Conservation (phyloP, 2,113 vertebrate species). For the Pitta sordida region DNA sequence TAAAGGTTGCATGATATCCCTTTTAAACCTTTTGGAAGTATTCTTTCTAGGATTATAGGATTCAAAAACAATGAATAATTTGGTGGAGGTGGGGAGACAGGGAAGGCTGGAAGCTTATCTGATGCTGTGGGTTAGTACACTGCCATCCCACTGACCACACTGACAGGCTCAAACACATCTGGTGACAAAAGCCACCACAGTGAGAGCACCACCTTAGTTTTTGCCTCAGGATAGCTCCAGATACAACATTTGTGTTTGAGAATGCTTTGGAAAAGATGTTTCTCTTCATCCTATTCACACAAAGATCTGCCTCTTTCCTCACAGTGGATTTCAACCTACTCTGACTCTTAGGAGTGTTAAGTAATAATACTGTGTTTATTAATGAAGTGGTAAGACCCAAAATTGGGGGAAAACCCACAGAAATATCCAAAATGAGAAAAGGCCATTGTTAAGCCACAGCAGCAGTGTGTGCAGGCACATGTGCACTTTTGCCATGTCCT, state of each 20-base stretch:
- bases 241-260: too few species aligned
- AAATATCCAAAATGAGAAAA: background rate
- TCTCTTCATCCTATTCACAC: background rate
- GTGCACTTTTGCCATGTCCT: background rate
- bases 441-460: background rate
- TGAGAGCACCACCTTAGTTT: background rate
- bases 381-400: background rate
- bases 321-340: background rate
- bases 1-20: slow-evolving; percentile 65
- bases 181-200: background rate
- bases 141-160: background rate
- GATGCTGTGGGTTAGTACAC: background rate
- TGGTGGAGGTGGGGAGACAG: background rate
- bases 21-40: slow-evolving; percentile 56
- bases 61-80: slow-evolving; percentile 22
- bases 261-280: background rate
- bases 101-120: background rate
- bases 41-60: slow-evolving; percentile 39
- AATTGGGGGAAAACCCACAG: background rate
- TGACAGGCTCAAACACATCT: background rate
- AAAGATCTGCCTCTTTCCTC: background rate
- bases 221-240: background rate
- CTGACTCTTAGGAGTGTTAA: background rate
- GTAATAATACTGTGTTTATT: background rate
- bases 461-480: fast-evolving